Base-by-base conservation (phyloP, 2,797 vertebrate species). In the Rachycentron canadum region DNA sequence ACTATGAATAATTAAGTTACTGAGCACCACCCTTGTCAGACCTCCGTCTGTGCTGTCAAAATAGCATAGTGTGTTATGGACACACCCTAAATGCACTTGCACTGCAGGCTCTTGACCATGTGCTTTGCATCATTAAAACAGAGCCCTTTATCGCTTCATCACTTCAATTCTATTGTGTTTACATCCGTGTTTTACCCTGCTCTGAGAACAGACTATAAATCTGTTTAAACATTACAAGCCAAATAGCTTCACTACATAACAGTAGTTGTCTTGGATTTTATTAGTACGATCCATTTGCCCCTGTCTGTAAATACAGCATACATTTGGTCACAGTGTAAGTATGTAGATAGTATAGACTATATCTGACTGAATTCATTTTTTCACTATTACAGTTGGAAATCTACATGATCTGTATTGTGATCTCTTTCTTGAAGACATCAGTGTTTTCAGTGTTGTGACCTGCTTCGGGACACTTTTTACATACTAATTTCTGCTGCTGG, bases 381-480 rank as follows among this genome's bases (percentile, higher is more conserved):
- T 4, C 14, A 21, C 3, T 53, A n/a, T 47, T 61, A 25, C n/a
- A 45, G 17, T 12, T 53, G 45, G 2, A n/a, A 16, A 47, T 32
- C 21, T 28, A 14, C 6, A 11, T 41, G 7, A n/a, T 36, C n/a
- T 14, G 23, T 19, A 23, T 52, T 60, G 11, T n/a, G 16, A 7
- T 23, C 12, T 30, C 21, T 74, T 67, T 62, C 34, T 47, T 61
- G 56, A n/a, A 26, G 23, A 36, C 19, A 30, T 32, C 19, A n/a
- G 38, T 32, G 58, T 53, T 56, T 63, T 64, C 25, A 38, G 25
- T 0, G 23, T 16, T 16, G 43, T 52, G 62, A 55, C 40, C 61
- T 77, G 36, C 23, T 77, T 65, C 70, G 32, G 40, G n/a, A n/a
- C n/a, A n/a, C n/a, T n/a, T n/a, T n/a, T 73, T 71, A 55, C 81